Conservation (phyloP, 2,113 vertebrate genomes). For the Lonchura striata region DNA sequence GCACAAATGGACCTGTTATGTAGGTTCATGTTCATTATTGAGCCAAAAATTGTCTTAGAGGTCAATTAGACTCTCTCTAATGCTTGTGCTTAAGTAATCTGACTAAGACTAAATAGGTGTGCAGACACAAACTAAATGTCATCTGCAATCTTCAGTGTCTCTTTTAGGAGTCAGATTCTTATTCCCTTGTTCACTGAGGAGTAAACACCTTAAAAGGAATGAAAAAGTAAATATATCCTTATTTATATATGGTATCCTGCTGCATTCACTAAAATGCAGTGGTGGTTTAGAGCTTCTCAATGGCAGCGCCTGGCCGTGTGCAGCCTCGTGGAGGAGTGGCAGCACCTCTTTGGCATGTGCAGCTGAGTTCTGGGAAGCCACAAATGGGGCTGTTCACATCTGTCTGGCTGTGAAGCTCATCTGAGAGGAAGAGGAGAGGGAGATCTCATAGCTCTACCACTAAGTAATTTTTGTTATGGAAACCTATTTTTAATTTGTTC, state of each 20-base stretch:
- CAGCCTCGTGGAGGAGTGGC: background rate
- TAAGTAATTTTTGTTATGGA: conserved; percentile 15
- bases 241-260: background rate
- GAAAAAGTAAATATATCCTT: background rate
- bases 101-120: accelerated
- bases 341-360: background rate
- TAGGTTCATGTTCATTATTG: background rate
- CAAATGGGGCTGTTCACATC: background rate
- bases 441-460: background rate
- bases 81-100: background rate
- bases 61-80: background rate
- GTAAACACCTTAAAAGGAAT: background rate
- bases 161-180: background rate
- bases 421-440: background rate
- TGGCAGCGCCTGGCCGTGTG: background rate
- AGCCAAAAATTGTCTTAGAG: background rate
- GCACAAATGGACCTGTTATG: background rate
- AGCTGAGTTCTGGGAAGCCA: background rate
- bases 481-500: conserved; percentile 64
- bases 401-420: background rate
- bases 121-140: background rate
- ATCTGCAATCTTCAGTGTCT: background rate
- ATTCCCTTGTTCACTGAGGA: background rate
- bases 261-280: background rate
- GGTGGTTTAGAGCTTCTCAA: background rate